Evolutionary conservation across 1,140 invertebrate genomes (phyloP).

Genomic region (Leptinotarsa lineolata): DNA sequence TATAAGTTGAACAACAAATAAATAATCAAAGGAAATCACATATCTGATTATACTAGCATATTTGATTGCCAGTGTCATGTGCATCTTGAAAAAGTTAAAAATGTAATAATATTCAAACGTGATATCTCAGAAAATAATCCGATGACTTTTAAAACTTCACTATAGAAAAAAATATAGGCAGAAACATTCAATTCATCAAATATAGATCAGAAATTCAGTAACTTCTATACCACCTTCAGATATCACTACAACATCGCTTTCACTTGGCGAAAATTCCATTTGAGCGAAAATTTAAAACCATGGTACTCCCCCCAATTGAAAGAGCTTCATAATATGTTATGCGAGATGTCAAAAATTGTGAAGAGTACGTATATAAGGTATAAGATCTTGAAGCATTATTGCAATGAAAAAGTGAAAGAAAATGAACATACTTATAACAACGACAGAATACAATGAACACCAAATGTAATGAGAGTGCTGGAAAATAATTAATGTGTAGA

Average conservation of each 20-base stretch:
- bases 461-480: background rate
- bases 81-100: background rate
- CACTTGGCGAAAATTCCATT: background rate
- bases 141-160: slow-evolving; percentile 6
- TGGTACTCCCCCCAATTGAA: background rate
- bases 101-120: background rate
- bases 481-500: too few species aligned
- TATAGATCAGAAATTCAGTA: slow-evolving; percentile 8
- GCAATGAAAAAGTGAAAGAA: background rate
- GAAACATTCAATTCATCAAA: background rate
- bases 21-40: slow-evolving; percentile 12
- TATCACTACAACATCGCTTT: background rate
- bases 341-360: background rate
- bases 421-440: slow-evolving; percentile 4
- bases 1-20: slow-evolving; percentile 4
- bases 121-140: background rate
- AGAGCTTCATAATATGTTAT: background rate
- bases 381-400: slow-evolving; percentile 7
- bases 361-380: background rate
- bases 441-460: background rate
- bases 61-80: background rate
- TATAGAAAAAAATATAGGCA: background rate
- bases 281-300: background rate
- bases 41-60: slow-evolving; percentile 18
- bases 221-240: background rate